A percentile compares a stretch with the other conserved stretches of the same genome.
Conservation (phyloP, 2,888 invertebrate species). For the Vanessa cardui region DNA sequence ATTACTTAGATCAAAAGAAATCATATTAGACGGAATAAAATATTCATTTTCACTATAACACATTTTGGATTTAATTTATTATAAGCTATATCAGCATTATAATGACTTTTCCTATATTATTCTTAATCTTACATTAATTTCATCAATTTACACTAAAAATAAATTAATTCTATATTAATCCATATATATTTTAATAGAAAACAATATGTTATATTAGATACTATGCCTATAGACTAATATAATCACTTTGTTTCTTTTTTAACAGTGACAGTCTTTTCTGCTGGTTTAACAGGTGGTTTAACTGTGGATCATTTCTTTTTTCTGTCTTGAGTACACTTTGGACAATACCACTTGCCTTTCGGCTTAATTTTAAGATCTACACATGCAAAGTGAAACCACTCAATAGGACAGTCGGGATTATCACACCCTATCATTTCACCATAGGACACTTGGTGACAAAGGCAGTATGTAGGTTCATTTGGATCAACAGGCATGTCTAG, state of each 20-base stretch:
- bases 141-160: slow-evolving; percentile 39
- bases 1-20: not conserved
- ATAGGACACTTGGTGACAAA: slow-evolving; percentile 98
- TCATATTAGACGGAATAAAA: slow-evolving; percentile 7
- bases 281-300: slow-evolving; percentile 60
- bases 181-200: slow-evolving; percentile 39
- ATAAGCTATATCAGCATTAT: slow-evolving; percentile 21
- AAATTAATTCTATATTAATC: slow-evolving; percentile 39
- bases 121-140: slow-evolving; percentile 29
- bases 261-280: slow-evolving; percentile 70
- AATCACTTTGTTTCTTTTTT: slow-evolving; percentile 68
- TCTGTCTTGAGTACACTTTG: slow-evolving; percentile 92
- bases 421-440: slow-evolving; percentile 99
- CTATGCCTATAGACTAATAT: slow-evolving; percentile 39
- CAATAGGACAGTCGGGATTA: slow-evolving; percentile 93
- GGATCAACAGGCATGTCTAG: slow-evolving; percentile 97
- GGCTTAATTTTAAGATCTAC: slow-evolving; percentile 95
- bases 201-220: slow-evolving; percentile 40
- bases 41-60: slow-evolving; percentile 5
- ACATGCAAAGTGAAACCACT: slow-evolving; percentile 98
- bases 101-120: slow-evolving; percentile 13
- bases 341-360: slow-evolving; percentile 98
- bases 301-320: slow-evolving; percentile 87
- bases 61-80: slow-evolving; percentile 11
- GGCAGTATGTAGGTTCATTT: slow-evolving; percentile 98